Evolutionary conservation across 1,140 invertebrate species (phyloP).

Genomic region (Calliphora vicina): DNA sequence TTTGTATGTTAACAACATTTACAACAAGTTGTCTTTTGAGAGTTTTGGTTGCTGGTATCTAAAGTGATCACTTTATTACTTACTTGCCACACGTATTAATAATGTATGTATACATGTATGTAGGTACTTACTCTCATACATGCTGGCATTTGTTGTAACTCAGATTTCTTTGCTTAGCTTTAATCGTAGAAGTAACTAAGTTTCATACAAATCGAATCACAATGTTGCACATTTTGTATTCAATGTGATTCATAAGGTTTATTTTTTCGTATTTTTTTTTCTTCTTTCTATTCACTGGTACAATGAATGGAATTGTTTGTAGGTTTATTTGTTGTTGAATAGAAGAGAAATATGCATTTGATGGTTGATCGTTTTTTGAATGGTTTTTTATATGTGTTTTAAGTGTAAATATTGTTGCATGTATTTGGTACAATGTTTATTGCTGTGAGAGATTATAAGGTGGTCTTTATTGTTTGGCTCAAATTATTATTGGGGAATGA

Average conservation of each 20-base stretch:
- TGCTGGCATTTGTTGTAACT: background rate
- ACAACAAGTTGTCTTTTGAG: background rate
- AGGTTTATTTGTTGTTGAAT: too few species aligned
- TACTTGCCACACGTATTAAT: background rate
- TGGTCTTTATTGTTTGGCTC: background rate
- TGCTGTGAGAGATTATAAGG: background rate
- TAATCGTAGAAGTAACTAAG: too few species aligned
- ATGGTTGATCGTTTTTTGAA: constrained; percentile 1
- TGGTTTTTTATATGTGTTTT: background rate
- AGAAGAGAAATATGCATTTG: background rate
- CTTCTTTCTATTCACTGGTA: background rate
- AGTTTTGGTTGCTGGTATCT: background rate
- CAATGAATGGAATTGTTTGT: too few species aligned
- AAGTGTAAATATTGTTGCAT: background rate
- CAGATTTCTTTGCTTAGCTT: background rate
- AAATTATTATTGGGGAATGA: too few species aligned
- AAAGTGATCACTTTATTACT: background rate
- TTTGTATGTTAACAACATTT: background rate
- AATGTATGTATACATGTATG: too few species aligned
- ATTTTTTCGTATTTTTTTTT: background rate
- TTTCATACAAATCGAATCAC: too few species aligned
- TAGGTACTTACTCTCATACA: background rate
- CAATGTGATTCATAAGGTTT: background rate
- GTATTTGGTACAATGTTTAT: background rate
- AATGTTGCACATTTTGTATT: background rate